phyloP scores from a whole-genome alignment of 2,888 invertebrate species.

The Pyralis farinalis region DNA sequence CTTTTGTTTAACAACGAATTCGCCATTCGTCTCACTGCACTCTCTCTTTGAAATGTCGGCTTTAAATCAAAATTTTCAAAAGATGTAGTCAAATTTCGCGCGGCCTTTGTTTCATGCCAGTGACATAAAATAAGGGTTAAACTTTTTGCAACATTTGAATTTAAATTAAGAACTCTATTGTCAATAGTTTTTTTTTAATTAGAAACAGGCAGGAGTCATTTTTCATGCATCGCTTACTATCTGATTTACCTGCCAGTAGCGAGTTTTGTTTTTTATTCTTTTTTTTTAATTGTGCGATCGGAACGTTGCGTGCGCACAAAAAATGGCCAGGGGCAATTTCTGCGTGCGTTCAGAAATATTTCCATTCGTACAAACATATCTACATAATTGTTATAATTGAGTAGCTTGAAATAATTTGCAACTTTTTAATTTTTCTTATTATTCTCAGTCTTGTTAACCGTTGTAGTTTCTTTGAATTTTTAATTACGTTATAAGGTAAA shows the following conservation, averaged over 20 bases:
- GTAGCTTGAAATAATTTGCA: constrained; percentile 28
- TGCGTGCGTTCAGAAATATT: constrained; percentile 25
- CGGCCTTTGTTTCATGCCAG: constrained; percentile 63
- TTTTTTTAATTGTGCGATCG: constrained; percentile 13
- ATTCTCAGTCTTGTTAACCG: neutral
- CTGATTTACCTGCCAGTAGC: constrained; percentile 72
- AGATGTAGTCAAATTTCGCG: constrained; percentile 65
- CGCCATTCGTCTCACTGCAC: constrained; percentile 50
- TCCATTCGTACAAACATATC: constrained; percentile 23
- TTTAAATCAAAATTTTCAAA: constrained; percentile 70
- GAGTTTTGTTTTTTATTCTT: constrained; percentile 37
- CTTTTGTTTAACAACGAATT: constrained; percentile 35
- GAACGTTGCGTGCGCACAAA: constrained; percentile 31
- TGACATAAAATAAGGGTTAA: constrained; percentile 49
- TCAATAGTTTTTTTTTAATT: constrained; percentile 67
- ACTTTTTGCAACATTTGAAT: constrained; percentile 61
- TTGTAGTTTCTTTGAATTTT: neutral
- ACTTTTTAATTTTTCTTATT: constrained; percentile 16
- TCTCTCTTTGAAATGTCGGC: constrained; percentile 51
- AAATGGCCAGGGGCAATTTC: constrained; percentile 34
- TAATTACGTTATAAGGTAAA: neutral
- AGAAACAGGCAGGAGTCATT: constrained; percentile 64
- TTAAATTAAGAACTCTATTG: constrained; percentile 66
- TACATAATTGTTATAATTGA: constrained; percentile 38
- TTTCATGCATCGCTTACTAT: constrained; percentile 78